A percentile compares a stretch with the other conserved stretches of the same genome.
Evolutionary conservation across 2,888 invertebrate genomes (phyloP).

Genomic region (Physocephala rufipes): DNA sequence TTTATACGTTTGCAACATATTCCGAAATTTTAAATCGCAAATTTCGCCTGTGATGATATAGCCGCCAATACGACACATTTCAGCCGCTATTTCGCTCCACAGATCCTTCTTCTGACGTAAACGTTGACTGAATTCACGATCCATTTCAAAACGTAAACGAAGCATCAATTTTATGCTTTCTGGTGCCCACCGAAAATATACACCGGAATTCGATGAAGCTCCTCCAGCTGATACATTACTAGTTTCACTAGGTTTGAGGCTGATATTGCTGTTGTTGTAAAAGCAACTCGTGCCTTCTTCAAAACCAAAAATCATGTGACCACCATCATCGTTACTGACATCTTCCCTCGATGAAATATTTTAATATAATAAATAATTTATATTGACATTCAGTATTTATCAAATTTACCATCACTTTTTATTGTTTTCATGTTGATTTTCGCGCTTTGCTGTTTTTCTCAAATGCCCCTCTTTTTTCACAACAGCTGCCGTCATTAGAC

Average conservation of each 20-base stretch:
- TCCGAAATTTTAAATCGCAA: constrained; percentile 41
- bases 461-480: constrained; percentile 28
- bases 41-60: constrained; percentile 38
- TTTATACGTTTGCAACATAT: constrained; percentile 42
- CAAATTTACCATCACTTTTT: constrained; percentile 17
- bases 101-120: constrained; percentile 41
- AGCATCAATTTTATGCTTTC: constrained; percentile 39
- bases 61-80: constrained; percentile 38
- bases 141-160: constrained; percentile 38
- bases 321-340: constrained; percentile 1
- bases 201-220: not conserved
- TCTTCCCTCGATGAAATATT: not conserved
- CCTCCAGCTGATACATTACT: constrained; percentile 5
- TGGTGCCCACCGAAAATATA: constrained; percentile 39
- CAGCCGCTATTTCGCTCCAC: constrained; percentile 42
- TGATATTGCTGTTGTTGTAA: constrained; percentile 24
- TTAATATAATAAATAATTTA: constrained; percentile 8
- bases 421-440: constrained; percentile 33
- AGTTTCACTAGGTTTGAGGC: not conserved
- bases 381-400: not conserved
- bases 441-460: constrained; percentile 15
- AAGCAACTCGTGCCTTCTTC: constrained; percentile 21
- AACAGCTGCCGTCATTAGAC: constrained; percentile 18
- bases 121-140: constrained; percentile 36
- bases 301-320: constrained; percentile 19